phyloP scores from a whole-genome alignment of 2,113 vertebrate genomes.

The Amblyopsis rosae region DNA sequence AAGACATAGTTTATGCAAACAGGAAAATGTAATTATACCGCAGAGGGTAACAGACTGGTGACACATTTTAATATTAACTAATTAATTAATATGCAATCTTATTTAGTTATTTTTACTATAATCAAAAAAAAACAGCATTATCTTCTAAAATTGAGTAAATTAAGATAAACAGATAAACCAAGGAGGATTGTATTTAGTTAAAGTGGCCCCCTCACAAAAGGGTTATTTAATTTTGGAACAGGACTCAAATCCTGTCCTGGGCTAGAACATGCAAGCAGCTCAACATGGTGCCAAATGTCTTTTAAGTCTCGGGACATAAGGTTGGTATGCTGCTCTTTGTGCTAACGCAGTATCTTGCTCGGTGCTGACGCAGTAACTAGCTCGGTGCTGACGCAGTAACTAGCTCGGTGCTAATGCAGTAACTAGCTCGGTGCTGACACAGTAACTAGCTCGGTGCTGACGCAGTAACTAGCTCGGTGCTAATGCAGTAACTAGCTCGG shows the following conservation, averaged over 20 bases:
- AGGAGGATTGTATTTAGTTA: not conserved
- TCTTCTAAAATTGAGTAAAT: not conserved
- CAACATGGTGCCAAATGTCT: constrained; percentile 36
- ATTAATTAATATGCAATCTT: too few species aligned
- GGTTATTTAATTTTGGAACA: constrained; percentile 11
- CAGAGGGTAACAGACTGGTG: too few species aligned
- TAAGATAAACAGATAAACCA: not conserved
- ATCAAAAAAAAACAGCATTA: constrained; percentile 1
- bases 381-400: not conserved
- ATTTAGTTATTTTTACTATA: too few species aligned
- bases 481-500: not conserved
- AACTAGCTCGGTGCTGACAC: not conserved
- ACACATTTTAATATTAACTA: too few species aligned
- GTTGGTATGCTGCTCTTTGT: too few species aligned
- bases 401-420: too few species aligned
- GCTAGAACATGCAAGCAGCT: constrained; percentile 10
- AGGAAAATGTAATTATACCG: too few species aligned
- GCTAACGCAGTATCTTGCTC: too few species aligned
- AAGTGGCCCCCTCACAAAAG: not conserved
- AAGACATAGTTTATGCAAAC: too few species aligned
- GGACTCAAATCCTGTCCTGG: not conserved
- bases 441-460: too few species aligned
- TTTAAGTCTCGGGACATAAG: not conserved
- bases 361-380: too few species aligned
- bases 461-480: too few species aligned